phyloP scores from a whole-genome alignment of 2,113 vertebrate species.

The Cygnus atratus region DNA sequence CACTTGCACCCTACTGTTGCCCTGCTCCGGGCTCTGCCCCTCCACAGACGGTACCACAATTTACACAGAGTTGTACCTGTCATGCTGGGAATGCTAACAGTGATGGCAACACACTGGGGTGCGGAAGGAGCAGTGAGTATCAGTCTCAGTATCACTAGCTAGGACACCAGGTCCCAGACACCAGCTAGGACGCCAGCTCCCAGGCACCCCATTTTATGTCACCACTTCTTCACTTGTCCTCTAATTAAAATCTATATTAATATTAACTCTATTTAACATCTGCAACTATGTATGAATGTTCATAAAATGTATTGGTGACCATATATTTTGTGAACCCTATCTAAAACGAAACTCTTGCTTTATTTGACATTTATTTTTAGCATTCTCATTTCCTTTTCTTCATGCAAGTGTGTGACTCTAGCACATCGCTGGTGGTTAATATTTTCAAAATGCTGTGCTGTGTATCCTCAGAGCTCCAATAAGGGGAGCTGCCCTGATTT shows the following conservation, averaged over 20 bases:
- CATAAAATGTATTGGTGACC: neutral
- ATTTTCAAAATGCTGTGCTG: neutral
- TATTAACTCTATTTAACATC: neutral
- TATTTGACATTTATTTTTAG: neutral
- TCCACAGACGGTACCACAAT: neutral
- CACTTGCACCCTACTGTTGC: fast-evolving
- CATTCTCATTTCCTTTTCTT: constrained; percentile 10
- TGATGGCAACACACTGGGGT: fast-evolving
- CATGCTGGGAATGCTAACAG: neutral
- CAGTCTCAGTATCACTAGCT: too few relatives aligned
- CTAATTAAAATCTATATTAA: neutral
- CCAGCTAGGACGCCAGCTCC: neutral
- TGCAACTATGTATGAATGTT: neutral
- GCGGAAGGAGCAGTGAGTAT: neutral
- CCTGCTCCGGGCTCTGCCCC: neutral
- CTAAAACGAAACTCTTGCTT: neutral
- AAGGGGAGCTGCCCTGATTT: neutral
- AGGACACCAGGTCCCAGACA: neutral
- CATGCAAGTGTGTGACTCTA: neutral
- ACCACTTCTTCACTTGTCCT: neutral
- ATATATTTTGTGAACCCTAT: neutral
- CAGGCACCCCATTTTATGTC: neutral
- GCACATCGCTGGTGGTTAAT: neutral
- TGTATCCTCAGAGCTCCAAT: neutral
- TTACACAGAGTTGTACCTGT: neutral